Evolutionary conservation across 2,113 vertebrate genomes (phyloP).

Genomic region (Labeo rohita): DNA sequence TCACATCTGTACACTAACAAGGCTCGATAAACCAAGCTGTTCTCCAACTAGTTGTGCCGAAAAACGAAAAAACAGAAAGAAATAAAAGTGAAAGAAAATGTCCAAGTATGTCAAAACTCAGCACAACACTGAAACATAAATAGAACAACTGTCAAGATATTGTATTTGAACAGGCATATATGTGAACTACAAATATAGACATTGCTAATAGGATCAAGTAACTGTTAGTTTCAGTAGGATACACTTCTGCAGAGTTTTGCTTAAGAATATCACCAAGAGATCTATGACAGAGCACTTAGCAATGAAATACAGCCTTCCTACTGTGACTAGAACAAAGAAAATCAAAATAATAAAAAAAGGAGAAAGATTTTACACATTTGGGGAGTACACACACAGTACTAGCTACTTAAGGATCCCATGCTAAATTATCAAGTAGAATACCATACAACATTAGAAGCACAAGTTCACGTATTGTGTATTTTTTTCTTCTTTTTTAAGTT

Average conservation of each 20-base stretch:
- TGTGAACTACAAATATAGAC: conserved; percentile 93
- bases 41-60: conserved; percentile 80
- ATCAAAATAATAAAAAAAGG: background rate
- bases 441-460: conserved; percentile 77
- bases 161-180: conserved; percentile 93
- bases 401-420: conserved; percentile 80
- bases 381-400: conserved; percentile 76
- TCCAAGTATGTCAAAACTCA: conserved; percentile 75
- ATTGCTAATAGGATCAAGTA: conserved; percentile 91
- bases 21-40: conserved; percentile 66
- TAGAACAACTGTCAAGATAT: conserved; percentile 92
- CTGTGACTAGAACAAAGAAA: conserved; percentile 62
- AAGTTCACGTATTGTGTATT: conserved; percentile 56
- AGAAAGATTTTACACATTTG: conserved; percentile 51
- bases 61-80: conserved; percentile 68
- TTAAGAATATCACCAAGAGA: conserved; percentile 77
- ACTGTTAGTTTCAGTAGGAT: conserved; percentile 89
- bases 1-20: conserved; percentile 58
- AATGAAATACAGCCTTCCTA: conserved; percentile 82
- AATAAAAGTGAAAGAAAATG: conserved; percentile 69
- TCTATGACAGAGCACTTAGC: conserved; percentile 80
- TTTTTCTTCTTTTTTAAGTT: conserved; percentile 5
- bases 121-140: conserved; percentile 94
- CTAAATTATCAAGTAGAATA: conserved; percentile 74
- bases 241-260: conserved; percentile 77